A percentile compares a stretch with the other conserved stretches of the same genome.
Conservation (phyloP, 2,113 vertebrate genomes). For the Xenopus tropicalis region DNA sequence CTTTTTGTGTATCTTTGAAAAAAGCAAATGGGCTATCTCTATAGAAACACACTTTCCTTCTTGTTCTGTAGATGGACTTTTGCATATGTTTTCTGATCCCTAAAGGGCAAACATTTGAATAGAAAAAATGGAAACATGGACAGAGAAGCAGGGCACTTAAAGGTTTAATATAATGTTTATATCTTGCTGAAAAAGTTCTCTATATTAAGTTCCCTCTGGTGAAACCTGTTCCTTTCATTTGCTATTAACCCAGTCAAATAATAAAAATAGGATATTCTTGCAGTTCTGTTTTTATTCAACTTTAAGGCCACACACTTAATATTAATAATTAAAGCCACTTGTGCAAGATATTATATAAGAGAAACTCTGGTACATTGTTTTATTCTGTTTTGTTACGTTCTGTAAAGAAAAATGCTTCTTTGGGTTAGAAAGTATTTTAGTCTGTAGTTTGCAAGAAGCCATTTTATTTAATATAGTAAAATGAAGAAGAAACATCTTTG, state of each 20-base stretch:
- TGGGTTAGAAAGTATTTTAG: background rate
- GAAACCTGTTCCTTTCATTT: conserved; percentile 38
- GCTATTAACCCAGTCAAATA: conserved; percentile 35
- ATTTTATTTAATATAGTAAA: background rate
- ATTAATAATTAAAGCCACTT: conserved; percentile 29
- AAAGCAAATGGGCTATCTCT: conserved; percentile 51
- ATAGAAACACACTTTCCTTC: conserved; percentile 58
- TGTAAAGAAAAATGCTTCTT: background rate
- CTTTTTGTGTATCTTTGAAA: conserved; percentile 50
- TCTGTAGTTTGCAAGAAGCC: background rate
- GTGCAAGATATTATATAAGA: background rate
- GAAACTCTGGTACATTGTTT: background rate
- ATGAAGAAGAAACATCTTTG: too few species aligned
- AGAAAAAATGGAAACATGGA: conserved; percentile 27
- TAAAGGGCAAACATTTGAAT: conserved; percentile 40
- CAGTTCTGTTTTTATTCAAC: conserved; percentile 6
- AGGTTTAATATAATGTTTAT: conserved; percentile 35
- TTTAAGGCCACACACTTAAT: conserved; percentile 29
- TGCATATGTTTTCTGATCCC: conserved; percentile 54
- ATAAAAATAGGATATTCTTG: conserved; percentile 18
- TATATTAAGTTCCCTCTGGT: conserved; percentile 33
- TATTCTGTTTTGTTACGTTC: background rate
- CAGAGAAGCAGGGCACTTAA: conserved; percentile 22
- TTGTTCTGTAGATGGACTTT: conserved; percentile 56
- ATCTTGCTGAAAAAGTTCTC: conserved; percentile 18